A percentile compares a stretch with the other conserved stretches of the same genome.
phyloP scores from a whole-genome alignment of 2,888 invertebrate species.

The Trissonchulus sp. region DNA sequence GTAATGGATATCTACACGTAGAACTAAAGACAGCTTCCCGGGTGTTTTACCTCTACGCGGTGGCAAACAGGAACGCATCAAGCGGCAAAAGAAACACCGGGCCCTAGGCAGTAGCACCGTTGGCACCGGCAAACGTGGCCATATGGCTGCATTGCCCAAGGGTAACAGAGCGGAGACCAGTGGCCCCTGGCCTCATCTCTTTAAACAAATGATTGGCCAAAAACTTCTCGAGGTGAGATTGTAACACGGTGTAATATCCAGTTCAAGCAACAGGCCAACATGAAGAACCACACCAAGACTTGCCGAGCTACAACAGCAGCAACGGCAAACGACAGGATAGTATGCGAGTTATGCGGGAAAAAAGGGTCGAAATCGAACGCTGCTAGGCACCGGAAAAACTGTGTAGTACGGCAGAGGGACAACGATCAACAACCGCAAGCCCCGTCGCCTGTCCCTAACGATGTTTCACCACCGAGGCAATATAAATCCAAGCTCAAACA shows the following conservation, averaged over 20 bases:
- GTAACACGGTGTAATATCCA: background rate
- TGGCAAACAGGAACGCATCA: conserved; percentile 7
- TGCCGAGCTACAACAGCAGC: background rate
- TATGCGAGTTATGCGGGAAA: conserved; percentile 3
- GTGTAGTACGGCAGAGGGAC: conserved; percentile 7
- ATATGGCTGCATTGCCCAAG: background rate
- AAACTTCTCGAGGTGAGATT: background rate
- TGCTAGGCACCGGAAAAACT: background rate
- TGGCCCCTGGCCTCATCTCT: conserved; percentile 1
- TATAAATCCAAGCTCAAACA: background rate
- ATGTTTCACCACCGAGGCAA: background rate
- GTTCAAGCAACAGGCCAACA: background rate
- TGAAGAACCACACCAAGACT: conserved; percentile 1
- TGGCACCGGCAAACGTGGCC: background rate
- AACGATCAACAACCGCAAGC: background rate
- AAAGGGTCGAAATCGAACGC: background rate
- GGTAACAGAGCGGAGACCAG: conserved; percentile 1
- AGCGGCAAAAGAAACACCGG: conserved; percentile 1
- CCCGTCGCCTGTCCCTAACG: background rate
- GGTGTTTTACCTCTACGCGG: conserved; percentile 10
- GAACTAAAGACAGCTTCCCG: too few species aligned
- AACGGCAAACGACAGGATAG: background rate
- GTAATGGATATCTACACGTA: too few species aligned
- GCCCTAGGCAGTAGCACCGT: background rate
- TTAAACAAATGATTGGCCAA: background rate